phyloP scores from a whole-genome alignment of 2,113 vertebrate genomes.

The Entomyzon cyanotis region DNA sequence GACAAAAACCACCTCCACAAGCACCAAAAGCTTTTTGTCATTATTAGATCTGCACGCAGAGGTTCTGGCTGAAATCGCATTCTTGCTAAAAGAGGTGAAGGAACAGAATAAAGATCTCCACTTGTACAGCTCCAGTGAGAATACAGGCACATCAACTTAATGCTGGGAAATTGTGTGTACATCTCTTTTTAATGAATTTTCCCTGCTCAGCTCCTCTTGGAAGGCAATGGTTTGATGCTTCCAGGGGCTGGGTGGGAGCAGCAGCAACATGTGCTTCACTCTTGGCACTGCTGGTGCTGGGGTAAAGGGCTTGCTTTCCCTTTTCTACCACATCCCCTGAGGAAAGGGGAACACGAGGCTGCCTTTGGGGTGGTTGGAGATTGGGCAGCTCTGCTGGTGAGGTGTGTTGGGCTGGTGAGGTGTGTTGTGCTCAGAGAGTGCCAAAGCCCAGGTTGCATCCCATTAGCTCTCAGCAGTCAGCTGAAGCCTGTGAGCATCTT shows the following conservation, averaged over 20 bases:
- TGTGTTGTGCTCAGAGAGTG: neutral
- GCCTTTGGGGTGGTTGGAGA: neutral
- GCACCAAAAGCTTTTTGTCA: neutral
- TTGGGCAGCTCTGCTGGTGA: neutral
- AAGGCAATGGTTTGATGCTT: neutral
- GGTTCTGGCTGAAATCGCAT: fast-evolving
- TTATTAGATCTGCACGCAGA: neutral
- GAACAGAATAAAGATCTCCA: neutral
- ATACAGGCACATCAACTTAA: neutral
- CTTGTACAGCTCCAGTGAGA: neutral
- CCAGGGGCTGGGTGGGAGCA: neutral
- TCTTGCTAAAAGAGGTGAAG: neutral
- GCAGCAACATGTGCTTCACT: neutral
- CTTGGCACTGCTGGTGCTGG: neutral
- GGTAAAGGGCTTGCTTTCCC: neutral
- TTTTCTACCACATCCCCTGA: neutral
- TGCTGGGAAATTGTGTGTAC: neutral
- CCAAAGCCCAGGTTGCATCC: neutral
- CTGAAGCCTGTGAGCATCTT: neutral
- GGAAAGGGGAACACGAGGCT: neutral
- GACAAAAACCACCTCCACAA: neutral
- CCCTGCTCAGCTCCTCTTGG: neutral
- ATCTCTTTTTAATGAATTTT: neutral
- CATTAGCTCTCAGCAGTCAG: neutral
- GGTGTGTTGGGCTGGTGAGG: neutral